Base-by-base conservation (phyloP, 2,113 vertebrate species). In the Riparia riparia region DNA sequence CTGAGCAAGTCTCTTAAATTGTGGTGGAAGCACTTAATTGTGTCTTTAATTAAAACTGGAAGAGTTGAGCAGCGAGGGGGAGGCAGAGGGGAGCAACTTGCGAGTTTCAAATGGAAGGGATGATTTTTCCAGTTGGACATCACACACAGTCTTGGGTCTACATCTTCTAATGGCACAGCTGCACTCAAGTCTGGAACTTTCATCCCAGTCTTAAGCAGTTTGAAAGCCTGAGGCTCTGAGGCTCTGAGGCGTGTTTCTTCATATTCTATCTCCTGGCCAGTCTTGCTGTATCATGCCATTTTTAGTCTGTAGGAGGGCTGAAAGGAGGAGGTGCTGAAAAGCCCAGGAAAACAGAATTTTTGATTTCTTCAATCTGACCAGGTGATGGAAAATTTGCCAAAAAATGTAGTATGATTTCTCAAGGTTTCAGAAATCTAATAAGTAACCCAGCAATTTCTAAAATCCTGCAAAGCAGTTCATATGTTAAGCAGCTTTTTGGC, bases 271-370 rank as follows among this genome's bases (percentile, higher is more conserved):
- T 76, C 47, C 74, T 82, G 69, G 47, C 12, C 51, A 50, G 42
- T 78, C 34, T 83, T 86, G 24, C 17, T 74, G 6, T 26, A 42
- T 47, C 64, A 25, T 64, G 34, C 22, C 17, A 13, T 18, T 80
- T 95, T 81, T 81, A 70, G 53, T 85, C 65, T 53, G 76, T 63
- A 61, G 74, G 82, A 93, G 14, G 71, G 20, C n/a, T 73, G 29
- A 57, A 95, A 68, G 34, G 39, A 86, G 76, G 80, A 90, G 58
- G 64, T 90, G 87, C 37, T 85, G 61, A 93, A 87, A 89, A 89
- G 4, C 32, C 31, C 17, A 76, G 41, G n/a, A 93, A 95, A 87
- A 37, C 20, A 71, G 56, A 82, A 58, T 60, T 84, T 86, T 44
- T 71, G 22, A 41, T 94, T 87, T 82, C 26, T 89, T 91, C 39